A percentile compares a stretch with the other conserved stretches of the same genome.
These are phyloP conservation scores for Papilio protenor DNA, from an alignment of 2,888 invertebrate genomes.

Conservation along the genomic window DNA sequence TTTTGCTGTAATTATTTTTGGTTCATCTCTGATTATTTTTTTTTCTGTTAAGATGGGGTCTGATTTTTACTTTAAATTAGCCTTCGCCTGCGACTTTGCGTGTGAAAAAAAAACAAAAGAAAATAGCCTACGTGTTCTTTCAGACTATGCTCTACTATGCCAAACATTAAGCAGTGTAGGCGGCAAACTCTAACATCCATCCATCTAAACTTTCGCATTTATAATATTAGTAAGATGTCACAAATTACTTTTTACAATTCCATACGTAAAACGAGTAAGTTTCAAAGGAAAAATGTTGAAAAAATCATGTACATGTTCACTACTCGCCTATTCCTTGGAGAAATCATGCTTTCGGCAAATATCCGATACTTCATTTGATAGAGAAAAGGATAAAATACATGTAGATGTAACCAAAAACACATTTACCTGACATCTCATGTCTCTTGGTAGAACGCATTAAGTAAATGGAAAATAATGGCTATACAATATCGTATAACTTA, in stretches of 20 bases:
- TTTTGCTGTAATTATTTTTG: neutral
- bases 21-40: neutral
- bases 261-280: neutral
- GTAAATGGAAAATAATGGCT: constrained; percentile 28
- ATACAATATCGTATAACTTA: neutral
- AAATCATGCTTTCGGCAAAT: constrained; percentile 34
- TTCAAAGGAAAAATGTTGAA: constrained; percentile 4
- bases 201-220: too few relatives aligned
- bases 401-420: constrained; percentile 28
- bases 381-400: constrained; percentile 12
- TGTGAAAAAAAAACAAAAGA: too few relatives aligned
- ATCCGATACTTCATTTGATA: constrained; percentile 38
- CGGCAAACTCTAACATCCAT: too few relatives aligned
- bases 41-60: neutral
- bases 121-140: too few relatives aligned
- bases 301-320: constrained; percentile 27
- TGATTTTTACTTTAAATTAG: neutral
- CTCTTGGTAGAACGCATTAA: constrained; percentile 19
- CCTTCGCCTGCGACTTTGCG: too few relatives aligned
- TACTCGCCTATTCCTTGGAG: constrained; percentile 33
- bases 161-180: too few relatives aligned
- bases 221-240: too few relatives aligned
- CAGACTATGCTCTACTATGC: neutral
- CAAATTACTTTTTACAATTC: neutral
- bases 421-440: constrained; percentile 23